Evolutionary conservation across 2,113 vertebrate genomes (phyloP).

Genomic region (Sylvia atricapilla): DNA sequence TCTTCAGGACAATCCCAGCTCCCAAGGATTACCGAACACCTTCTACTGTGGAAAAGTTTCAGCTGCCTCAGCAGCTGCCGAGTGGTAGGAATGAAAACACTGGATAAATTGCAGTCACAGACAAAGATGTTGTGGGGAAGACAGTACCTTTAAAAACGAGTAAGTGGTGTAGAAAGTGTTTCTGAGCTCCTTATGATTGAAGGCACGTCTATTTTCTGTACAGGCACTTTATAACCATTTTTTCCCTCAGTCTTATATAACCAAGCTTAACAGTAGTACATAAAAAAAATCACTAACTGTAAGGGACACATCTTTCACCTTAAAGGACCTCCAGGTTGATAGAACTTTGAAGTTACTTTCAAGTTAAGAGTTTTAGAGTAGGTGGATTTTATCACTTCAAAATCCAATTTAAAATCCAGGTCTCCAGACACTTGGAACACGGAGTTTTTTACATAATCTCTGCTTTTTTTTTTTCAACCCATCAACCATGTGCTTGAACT

Average conservation of each 20-base stretch:
- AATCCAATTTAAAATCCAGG: neutral
- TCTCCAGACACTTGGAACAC: neutral
- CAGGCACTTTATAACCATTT: neutral
- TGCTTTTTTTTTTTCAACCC: neutral
- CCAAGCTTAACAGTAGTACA: neutral
- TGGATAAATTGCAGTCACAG: neutral
- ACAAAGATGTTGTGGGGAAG: neutral
- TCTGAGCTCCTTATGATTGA: neutral
- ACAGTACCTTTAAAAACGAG: accelerated
- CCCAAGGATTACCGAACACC: neutral
- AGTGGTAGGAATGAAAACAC: neutral
- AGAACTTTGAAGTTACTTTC: neutral
- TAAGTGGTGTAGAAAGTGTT: neutral
- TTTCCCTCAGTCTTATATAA: neutral
- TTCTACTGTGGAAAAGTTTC: accelerated
- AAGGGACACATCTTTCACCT: neutral
- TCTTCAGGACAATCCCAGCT: neutral
- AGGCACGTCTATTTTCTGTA: neutral
- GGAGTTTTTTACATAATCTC: neutral
- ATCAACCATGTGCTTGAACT: neutral
- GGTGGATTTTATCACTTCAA: neutral
- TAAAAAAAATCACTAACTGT: neutral
- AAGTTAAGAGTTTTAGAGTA: neutral
- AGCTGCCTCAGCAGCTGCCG: accelerated
- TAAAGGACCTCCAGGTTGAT: neutral